Conservation (phyloP, 2,888 invertebrate species). For the Eledone cirrhosa region DNA sequence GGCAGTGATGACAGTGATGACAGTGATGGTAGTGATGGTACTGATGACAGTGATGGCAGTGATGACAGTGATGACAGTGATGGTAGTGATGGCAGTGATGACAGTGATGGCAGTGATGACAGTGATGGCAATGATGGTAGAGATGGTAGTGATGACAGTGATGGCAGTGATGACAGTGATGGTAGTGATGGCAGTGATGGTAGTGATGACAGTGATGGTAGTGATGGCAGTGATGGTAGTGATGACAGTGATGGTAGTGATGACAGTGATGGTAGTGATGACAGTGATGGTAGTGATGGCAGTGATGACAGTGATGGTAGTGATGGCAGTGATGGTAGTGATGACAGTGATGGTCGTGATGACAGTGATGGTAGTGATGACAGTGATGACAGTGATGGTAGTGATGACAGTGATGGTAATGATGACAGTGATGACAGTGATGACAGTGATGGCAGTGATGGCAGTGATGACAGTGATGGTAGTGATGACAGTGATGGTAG, state of each 20-base stretch:
- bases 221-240: background rate
- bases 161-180: slow-evolving; percentile 11
- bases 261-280: slow-evolving; percentile 10
- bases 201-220: slow-evolving; percentile 2
- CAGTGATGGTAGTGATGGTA: slow-evolving; percentile 17
- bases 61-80: background rate
- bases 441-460: slow-evolving; percentile 4
- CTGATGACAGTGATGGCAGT: slow-evolving; percentile 1
- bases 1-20: slow-evolving; percentile 14
- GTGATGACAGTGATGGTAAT: slow-evolving; percentile 3
- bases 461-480: background rate
- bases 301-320: background rate
- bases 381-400: background rate
- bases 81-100: slow-evolving; percentile 15
- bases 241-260: slow-evolving; percentile 7
- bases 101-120: background rate
- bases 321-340: slow-evolving; percentile 17
- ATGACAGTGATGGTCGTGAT: background rate
- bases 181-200: background rate
- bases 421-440: slow-evolving; percentile 9
- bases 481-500: slow-evolving; percentile 4
- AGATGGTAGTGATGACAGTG: too few relatives aligned
- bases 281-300: background rate
- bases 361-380: slow-evolving; percentile 3
- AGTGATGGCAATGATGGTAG: too few relatives aligned